phyloP scores from a whole-genome alignment of 2,888 invertebrate genomes.

The Alsophila aescularia region DNA sequence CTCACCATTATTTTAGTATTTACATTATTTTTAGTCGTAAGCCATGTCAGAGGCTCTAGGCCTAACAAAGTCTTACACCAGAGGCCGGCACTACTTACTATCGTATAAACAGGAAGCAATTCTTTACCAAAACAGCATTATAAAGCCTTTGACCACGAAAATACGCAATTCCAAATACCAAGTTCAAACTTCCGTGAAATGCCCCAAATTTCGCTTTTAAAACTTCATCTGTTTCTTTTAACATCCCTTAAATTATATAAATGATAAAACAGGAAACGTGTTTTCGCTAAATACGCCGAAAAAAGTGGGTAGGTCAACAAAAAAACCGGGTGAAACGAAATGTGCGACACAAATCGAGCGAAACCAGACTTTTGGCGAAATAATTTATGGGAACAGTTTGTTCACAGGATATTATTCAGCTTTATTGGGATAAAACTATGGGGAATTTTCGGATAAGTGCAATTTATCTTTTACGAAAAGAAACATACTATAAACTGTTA shows the following conservation, averaged over 20 bases:
- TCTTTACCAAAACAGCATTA: no score
- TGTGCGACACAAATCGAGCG: constrained; percentile 39
- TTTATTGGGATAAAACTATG: constrained; percentile 35
- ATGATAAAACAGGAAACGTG: constrained; percentile 18
- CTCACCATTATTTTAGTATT: no score
- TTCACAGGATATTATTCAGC: constrained; percentile 35
- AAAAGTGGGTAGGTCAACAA: constrained; percentile 16
- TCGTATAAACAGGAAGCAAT: no score
- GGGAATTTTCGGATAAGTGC: constrained; percentile 23
- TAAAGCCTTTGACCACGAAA: no score
- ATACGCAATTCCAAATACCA: constrained; percentile 2
- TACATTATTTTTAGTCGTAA: no score
- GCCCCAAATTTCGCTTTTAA: neutral
- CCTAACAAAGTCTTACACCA: no score
- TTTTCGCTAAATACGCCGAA: constrained; percentile 21
- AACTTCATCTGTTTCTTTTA: neutral
- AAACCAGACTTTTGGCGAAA: constrained; percentile 31
- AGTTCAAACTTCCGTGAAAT: neutral
- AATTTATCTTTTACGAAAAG: constrained; percentile 1
- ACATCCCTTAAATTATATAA: neutral
- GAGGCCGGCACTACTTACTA: no score
- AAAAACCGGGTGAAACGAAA: constrained; percentile 21
- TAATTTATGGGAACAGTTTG: constrained; percentile 38
- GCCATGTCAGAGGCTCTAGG: no score
- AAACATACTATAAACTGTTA: neutral